Evolutionary conservation across 2,888 invertebrate species (phyloP), one percentile per base, ranked within the genome.

Genomic region (Adineta ricciae): DNA sequence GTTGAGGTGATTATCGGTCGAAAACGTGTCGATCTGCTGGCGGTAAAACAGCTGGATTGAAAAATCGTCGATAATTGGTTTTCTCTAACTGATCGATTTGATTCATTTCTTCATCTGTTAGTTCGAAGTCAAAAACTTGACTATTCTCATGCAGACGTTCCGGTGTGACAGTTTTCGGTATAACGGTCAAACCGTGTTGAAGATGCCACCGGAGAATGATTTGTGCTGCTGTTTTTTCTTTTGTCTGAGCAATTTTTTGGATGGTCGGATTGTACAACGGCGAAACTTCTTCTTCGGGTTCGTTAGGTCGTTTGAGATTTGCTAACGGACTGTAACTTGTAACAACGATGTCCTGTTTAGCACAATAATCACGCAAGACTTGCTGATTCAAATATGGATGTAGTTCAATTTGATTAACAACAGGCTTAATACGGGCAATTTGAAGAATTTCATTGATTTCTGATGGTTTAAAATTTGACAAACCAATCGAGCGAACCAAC

Each of bases 261-360:
- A 90, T 84, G 1, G 41, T 32, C n/a, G 64, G 49, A 72, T 83
- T 32, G 19, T 85, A 16, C 36, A 85, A 41, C 19, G 52, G 21
- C 9, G 41, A 41, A 52, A 83, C 50, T 50, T 85, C 83, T 38
- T 54, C 83, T 38, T 52, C 46, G 19, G 64, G 54, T 83, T 50
- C 54, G 38, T 46, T 38, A 16, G 78, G 46, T 32, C 84, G 82
- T 54, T 83, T 78, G 8, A 78, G 50, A 54, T 83, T 38, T 64
- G 94, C 95, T 86, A 95, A 92, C 0, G 95, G 94, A 84, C 94
- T 94, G 90, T 95, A 95, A 0, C 94, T 95, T 1, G 94, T 94
- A 19, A 95, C 91, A 0, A 91, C 90, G 83, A 95, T 93, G 83
- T 92, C 92, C 0, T 92, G 91, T 0, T 92, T 90, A 87, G 92